Percentiles rank a stretch among this genome's conserved stretches.
Conservation (phyloP, 2,797 vertebrate genomes). For the Chelidonichthys spinosus region DNA sequence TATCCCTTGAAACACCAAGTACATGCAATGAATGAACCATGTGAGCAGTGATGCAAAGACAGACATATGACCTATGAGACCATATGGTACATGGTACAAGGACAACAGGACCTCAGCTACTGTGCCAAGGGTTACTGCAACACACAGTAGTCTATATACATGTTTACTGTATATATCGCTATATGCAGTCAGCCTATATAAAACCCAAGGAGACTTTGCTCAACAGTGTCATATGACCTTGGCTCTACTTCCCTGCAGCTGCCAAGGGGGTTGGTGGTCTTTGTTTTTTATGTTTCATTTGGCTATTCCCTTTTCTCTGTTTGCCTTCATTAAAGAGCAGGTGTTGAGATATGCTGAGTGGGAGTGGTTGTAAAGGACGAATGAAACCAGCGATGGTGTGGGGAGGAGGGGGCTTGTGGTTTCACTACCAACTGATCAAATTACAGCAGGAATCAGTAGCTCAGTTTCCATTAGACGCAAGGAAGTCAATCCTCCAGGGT, state of each 20-base stretch:
- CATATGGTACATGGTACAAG: slow-evolving; percentile 27
- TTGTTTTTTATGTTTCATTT: slow-evolving; percentile 62
- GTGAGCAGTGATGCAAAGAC: not conserved
- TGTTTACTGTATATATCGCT: slow-evolving; percentile 44
- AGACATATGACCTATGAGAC: slow-evolving; percentile 1
- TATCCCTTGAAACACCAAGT: not conserved
- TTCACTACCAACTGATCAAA: slow-evolving; percentile 78
- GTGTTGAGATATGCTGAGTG: slow-evolving; percentile 78
- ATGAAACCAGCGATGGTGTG: slow-evolving; percentile 58
- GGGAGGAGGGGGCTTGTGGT: slow-evolving; percentile 62
- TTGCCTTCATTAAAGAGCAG: slow-evolving; percentile 81
- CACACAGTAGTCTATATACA: slow-evolving; percentile 30
- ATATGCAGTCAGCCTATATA: slow-evolving; percentile 51
- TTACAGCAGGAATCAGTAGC: slow-evolving; percentile 79
- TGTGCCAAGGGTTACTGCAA: slow-evolving; percentile 52
- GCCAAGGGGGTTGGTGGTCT: slow-evolving; percentile 67
- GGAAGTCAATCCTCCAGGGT: slow-evolving; percentile 68
- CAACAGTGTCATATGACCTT: slow-evolving; percentile 65
- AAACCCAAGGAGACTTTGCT: slow-evolving; percentile 60
- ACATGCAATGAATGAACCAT: not conserved
- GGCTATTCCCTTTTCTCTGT: slow-evolving; percentile 61
- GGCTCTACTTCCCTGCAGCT: slow-evolving; percentile 66
- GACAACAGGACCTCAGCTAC: slow-evolving; percentile 34
- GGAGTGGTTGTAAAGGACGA: slow-evolving; percentile 72
- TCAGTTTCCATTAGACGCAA: slow-evolving; percentile 73